A percentile compares a stretch with the other conserved stretches of the same genome.
Conservation (phyloP, 2,113 vertebrate genomes). For the Chiloscyllium plagiosum region DNA sequence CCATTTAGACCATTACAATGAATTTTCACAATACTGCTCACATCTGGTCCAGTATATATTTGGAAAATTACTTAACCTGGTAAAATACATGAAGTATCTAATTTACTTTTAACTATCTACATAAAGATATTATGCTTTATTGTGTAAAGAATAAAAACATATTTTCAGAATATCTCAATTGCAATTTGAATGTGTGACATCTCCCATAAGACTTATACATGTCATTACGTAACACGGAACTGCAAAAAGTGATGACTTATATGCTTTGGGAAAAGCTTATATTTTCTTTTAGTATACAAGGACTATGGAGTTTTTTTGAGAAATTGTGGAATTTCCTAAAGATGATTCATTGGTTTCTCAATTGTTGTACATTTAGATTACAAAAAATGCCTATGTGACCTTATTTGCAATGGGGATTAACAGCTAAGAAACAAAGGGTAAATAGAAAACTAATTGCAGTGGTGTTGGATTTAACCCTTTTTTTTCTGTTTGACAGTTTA, state of each 20-base stretch:
- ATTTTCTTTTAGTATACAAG: neutral
- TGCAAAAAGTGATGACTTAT: neutral
- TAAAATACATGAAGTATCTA: neutral
- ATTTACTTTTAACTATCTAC: too few relatives aligned
- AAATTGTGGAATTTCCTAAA: neutral
- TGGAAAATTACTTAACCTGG: neutral
- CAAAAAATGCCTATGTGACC: neutral
- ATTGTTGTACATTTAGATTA: too few relatives aligned
- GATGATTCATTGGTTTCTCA: too few relatives aligned
- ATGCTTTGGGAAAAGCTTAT: neutral
- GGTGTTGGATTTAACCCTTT: neutral
- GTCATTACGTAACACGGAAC: neutral
- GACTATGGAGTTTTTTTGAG: too few relatives aligned
- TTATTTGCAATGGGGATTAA: neutral
- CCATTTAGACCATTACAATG: neutral
- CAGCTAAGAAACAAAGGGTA: neutral
- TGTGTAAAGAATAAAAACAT: neutral
- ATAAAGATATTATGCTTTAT: neutral
- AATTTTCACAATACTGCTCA: neutral
- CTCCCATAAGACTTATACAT: neutral
- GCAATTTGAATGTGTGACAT: neutral
- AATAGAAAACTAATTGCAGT: neutral
- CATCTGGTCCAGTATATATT: neutral
- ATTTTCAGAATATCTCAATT: neutral
- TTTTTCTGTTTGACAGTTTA: neutral